Evolutionary conservation across 2,113 vertebrate genomes (phyloP).

Genomic region (Marmota monax): DNA sequence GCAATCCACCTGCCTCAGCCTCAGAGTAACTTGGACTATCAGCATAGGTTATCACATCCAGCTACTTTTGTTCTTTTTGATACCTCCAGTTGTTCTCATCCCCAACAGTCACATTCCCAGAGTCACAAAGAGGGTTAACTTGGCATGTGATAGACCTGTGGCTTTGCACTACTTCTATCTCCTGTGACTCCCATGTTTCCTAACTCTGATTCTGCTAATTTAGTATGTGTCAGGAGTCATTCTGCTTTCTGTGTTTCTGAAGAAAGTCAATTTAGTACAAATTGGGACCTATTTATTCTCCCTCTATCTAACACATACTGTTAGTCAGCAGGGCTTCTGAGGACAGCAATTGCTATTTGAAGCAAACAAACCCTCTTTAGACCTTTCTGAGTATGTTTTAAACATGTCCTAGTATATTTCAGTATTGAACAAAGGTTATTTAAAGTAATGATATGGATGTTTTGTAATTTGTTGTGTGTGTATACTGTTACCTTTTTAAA

Average conservation of each 20-base stretch:
- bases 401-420: constrained; percentile 56
- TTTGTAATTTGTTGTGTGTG: constrained; percentile 12
- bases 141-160: background rate
- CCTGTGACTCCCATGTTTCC: background rate
- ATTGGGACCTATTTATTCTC: constrained; percentile 79
- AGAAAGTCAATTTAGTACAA: constrained; percentile 77
- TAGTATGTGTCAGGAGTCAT: constrained; percentile 63
- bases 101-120: background rate
- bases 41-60: background rate
- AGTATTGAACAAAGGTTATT: constrained; percentile 49
- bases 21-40: background rate
- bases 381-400: constrained; percentile 64
- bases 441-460: background rate
- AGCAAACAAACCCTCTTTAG: constrained; percentile 67
- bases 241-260: constrained; percentile 69
- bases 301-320: constrained; percentile 64
- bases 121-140: background rate
- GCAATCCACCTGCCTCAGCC: too few species aligned
- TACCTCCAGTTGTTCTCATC: background rate
- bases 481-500: constrained; percentile 38
- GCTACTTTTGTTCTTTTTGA: background rate
- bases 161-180: background rate
- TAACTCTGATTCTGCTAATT: constrained; percentile 61
- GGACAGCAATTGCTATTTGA: constrained; percentile 64
- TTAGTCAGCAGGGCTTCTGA: constrained; percentile 64